Conservation (phyloP, 2,888 invertebrate species). For the Elaeidobius kamerunicus region DNA sequence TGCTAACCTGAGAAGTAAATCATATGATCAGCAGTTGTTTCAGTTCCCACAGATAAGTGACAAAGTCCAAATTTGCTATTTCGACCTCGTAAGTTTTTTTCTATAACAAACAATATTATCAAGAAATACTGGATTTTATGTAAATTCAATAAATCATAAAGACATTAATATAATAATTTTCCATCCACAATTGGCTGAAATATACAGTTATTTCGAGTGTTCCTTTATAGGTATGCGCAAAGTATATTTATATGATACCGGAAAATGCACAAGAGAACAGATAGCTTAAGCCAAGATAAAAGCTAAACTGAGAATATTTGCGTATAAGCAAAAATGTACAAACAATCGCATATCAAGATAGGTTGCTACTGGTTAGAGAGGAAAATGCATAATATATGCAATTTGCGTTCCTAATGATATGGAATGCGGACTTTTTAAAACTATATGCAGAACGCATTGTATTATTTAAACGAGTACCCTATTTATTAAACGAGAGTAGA, state of each 20-base stretch:
- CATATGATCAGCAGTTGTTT: too few species aligned
- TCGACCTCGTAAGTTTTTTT: too few species aligned
- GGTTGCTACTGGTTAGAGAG: constrained; percentile 17
- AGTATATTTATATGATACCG: constrained; percentile 17
- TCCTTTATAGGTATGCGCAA: constrained; percentile 3
- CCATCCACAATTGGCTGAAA: neutral
- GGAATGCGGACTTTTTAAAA: constrained; percentile 33
- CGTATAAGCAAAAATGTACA: constrained; percentile 21
- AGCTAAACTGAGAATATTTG: constrained; percentile 18
- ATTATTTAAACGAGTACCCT: constrained; percentile 10
- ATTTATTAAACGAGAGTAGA: constrained; percentile 2
- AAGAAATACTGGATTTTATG: too few species aligned
- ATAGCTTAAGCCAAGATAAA: constrained; percentile 20
- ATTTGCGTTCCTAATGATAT: constrained; percentile 37
- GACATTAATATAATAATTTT: too few species aligned
- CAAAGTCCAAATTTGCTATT: too few species aligned
- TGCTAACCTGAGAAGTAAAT: too few species aligned
- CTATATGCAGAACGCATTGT: constrained; percentile 13
- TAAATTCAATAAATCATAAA: too few species aligned
- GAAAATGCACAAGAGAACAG: constrained; percentile 13
- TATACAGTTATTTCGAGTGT: constrained; percentile 4
- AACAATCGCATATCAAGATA: constrained; percentile 27
- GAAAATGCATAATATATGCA: constrained; percentile 33
- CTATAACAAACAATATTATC: too few species aligned
- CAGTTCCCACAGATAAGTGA: too few species aligned